Conservation (phyloP, 1,140 invertebrate species). For the Harlomillsia oculata region DNA sequence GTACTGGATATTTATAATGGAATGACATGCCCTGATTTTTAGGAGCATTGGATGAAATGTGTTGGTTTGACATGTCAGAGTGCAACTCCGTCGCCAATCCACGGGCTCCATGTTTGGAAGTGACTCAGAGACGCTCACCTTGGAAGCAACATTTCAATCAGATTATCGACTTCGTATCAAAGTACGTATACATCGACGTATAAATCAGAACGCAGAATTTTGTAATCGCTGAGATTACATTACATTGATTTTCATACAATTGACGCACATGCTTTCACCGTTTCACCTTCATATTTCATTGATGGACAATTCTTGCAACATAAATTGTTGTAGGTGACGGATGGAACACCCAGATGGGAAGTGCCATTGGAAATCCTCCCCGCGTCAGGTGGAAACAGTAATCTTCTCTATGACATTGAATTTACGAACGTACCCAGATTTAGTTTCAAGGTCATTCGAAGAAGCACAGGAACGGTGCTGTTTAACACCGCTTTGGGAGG, state of each 20-base stretch:
- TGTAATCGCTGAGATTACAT: background rate
- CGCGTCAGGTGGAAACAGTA: background rate
- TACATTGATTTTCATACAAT: background rate
- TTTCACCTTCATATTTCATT: background rate
- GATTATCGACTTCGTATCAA: constrained; percentile 21
- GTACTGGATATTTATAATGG: background rate
- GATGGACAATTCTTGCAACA: background rate
- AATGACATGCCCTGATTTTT: background rate
- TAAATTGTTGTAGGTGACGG: background rate
- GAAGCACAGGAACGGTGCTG: background rate
- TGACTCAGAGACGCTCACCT: constrained; percentile 8
- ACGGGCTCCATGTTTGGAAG: constrained; percentile 2
- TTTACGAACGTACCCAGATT: constrained; percentile 21
- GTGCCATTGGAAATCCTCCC: constrained; percentile 28
- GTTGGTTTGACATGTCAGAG: constrained; percentile 3
- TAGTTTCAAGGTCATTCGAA: constrained; percentile 26
- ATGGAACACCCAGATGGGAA: constrained; percentile 18
- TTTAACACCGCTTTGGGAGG: constrained; percentile 48
- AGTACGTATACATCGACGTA: background rate
- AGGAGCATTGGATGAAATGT: background rate
- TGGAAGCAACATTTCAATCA: constrained; percentile 21
- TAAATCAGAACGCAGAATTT: background rate
- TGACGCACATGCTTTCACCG: too few relatives aligned
- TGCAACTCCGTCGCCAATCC: background rate
- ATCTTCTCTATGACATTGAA: constrained; percentile 15